phyloP scores from a whole-genome alignment of 1,140 invertebrate species.

The Zaprionus africanus region DNA sequence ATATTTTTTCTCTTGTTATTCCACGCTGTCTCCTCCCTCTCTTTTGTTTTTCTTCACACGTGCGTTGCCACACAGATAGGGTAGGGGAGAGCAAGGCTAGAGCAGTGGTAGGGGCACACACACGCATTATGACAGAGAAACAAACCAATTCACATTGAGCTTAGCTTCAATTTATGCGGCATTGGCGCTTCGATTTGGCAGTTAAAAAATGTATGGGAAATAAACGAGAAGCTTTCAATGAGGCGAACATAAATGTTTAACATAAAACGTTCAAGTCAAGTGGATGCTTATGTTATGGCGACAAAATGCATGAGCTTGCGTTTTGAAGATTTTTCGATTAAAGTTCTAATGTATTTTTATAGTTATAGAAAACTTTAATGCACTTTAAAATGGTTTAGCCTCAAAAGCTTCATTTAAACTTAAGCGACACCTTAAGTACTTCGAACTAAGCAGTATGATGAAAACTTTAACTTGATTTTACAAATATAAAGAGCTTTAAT shows the following conservation, averaged over 20 bases:
- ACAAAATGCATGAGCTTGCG: neutral
- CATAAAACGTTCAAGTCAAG: neutral
- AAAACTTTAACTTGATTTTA: neutral
- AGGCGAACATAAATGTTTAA: neutral
- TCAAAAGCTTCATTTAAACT: too few species aligned
- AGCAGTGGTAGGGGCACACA: neutral
- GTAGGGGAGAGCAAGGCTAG: neutral
- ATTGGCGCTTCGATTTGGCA: neutral
- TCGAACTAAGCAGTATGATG: too few species aligned
- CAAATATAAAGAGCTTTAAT: neutral
- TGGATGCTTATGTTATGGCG: neutral
- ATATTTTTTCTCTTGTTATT: constrained; percentile 29
- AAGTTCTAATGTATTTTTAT: too few species aligned
- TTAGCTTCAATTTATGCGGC: constrained; percentile 16
- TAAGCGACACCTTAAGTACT: too few species aligned
- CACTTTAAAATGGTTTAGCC: too few species aligned
- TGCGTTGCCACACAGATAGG: neutral
- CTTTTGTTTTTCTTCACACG: constrained; percentile 27
- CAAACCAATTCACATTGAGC: constrained; percentile 24
- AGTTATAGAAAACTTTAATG: too few species aligned
- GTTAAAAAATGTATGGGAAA: constrained; percentile 3
- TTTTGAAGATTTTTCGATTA: neutral
- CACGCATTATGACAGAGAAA: constrained; percentile 22
- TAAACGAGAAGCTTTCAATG: neutral
- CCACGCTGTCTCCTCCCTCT: neutral